Base-by-base conservation (phyloP, 23 tunicate genomes). In the Aplidium turbinatum region DNA sequence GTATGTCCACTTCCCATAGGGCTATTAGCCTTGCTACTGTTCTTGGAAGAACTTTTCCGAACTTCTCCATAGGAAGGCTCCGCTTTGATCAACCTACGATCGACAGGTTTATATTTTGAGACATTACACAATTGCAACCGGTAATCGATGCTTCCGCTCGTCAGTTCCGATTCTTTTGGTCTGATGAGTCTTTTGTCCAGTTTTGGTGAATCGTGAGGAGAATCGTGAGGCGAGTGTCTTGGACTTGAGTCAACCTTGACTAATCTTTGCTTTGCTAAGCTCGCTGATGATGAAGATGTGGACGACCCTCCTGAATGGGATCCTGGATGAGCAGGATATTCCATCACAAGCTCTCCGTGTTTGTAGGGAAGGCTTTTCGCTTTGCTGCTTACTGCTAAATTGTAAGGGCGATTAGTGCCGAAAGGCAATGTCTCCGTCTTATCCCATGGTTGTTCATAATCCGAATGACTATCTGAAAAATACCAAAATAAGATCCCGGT, bases 371-470 rank as follows among this genome's bases (percentile, higher is more conserved):
- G 31, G 35, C 18, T 31, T 63, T 16, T 6, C 9, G 35, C 33
- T 33, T 26, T 28, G 47, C 76, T 23, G 28, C 31, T 7, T 20
- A 58, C 22, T 20, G 28, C 20, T 16, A 20, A 36, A 33, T 63
- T 33, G 4, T 60, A 31, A 31, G 75, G 28, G 11, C 33, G 9
- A 18, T 72, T 73, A 2, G 34, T 26, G 38, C 34, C 22, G 38
- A 45, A 84, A 25, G 82, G 82, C 23, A 84, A 35, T 16, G 82
- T 74, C 0, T 46, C 86, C 18, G 62, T 47, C 47, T 82, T 90
- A 63, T 83, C 88, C 97, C 97, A 90, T 4, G 97, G 97, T 34
- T 90, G 85, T 53, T 90, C 97, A 58, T 90, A 90, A 35, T 90
- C 89, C 3, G 79, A 6, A 3, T 23, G 19, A 39, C 45, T 68